A percentile compares a stretch with the other conserved stretches of the same genome.
phyloP scores from a whole-genome alignment of 2,888 invertebrate species.

The Escarpia spicata region DNA sequence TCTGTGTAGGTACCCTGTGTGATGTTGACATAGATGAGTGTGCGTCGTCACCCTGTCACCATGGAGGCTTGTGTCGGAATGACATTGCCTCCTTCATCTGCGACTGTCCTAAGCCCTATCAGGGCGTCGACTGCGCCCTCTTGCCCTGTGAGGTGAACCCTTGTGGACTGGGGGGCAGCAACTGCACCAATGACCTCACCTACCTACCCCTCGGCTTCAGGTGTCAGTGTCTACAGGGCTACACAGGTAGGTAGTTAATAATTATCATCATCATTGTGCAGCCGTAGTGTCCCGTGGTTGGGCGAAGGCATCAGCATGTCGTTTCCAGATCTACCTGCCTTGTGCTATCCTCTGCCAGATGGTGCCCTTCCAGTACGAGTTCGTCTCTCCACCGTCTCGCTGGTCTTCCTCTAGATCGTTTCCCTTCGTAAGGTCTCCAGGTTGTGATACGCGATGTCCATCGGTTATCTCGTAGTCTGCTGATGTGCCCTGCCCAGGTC shows the following conservation, averaged over 20 bases:
- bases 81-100: slow-evolving; percentile 26
- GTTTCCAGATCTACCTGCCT: too few species aligned
- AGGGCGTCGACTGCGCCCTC: slow-evolving; percentile 30
- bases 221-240: slow-evolving; percentile 30
- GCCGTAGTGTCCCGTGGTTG: too few species aligned
- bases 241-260: slow-evolving; percentile 30
- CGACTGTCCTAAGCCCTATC: slow-evolving; percentile 34
- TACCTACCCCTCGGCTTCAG: slow-evolving; percentile 34
- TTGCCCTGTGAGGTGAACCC: slow-evolving; percentile 37
- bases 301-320: too few species aligned
- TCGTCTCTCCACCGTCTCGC: too few species aligned
- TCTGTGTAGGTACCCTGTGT: slow-evolving; percentile 31
- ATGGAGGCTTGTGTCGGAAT: slow-evolving; percentile 33
- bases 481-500: too few species aligned
- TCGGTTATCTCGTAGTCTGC: too few species aligned
- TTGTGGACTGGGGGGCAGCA: slow-evolving; percentile 28
- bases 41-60: slow-evolving; percentile 31
- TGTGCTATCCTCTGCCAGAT: too few species aligned
- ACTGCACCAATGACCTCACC: slow-evolving; percentile 33
- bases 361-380: too few species aligned
- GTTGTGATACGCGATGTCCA: too few species aligned
- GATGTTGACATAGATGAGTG: slow-evolving; percentile 37
- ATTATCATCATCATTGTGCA: too few species aligned
- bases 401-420: too few species aligned
- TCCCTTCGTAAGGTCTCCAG: too few species aligned